These are phyloP conservation scores for Amphimallon solstitiale DNA, from an alignment of 2,888 invertebrate species.

Conservation along the genomic window DNA sequence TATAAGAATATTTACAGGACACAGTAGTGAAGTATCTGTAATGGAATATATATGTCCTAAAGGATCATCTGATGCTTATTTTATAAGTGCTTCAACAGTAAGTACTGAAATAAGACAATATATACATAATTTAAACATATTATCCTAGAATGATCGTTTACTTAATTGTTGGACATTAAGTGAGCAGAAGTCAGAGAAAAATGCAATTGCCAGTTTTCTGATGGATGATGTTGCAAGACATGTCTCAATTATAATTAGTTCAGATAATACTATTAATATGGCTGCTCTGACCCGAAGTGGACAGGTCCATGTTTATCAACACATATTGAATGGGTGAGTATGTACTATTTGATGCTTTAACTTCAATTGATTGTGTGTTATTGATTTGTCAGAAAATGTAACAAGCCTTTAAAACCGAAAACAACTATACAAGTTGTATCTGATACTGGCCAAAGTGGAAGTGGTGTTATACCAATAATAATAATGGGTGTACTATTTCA, in stretches of 20 bases:
- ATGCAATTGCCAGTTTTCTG: constrained; percentile 69
- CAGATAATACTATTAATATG: constrained; percentile 65
- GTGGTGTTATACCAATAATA: constrained; percentile 67
- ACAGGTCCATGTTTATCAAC: constrained; percentile 80
- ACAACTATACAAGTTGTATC: constrained; percentile 71
- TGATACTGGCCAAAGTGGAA: constrained; percentile 64
- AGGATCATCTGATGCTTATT: constrained; percentile 56
- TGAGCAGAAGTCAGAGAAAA: constrained; percentile 63
- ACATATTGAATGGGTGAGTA: constrained; percentile 78
- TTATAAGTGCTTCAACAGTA: constrained; percentile 64
- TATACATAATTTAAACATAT: not conserved
- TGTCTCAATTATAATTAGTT: constrained; percentile 65
- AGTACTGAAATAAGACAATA: constrained; percentile 32
- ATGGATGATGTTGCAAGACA: constrained; percentile 75
- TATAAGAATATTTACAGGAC: constrained; percentile 73
- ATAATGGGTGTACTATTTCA: constrained; percentile 64
- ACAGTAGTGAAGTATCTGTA: constrained; percentile 68
- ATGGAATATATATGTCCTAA: constrained; percentile 60
- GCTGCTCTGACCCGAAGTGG: constrained; percentile 78
- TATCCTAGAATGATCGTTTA: constrained; percentile 60
- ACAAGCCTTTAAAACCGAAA: constrained; percentile 73
- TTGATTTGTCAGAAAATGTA: constrained; percentile 57
- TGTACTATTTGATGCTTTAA: not conserved
- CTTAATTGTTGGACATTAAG: constrained; percentile 66
- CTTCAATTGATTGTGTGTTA: not conserved